Evolutionary conservation across 2,113 vertebrate species (phyloP).

Genomic region (Hemiscyllium ocellatum): DNA sequence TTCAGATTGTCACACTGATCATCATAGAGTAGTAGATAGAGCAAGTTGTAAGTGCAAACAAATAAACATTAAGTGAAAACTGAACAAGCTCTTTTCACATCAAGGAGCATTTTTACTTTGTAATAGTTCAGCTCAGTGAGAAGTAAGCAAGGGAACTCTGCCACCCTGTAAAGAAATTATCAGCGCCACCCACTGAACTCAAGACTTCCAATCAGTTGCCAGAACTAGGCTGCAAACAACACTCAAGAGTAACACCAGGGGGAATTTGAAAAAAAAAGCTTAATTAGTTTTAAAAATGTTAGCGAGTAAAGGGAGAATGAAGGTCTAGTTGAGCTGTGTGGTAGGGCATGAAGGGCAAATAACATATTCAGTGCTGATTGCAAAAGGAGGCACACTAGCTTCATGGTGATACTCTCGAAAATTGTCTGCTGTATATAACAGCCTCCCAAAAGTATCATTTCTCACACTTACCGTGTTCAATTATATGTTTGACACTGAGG

Average conservation of each 20-base stretch:
- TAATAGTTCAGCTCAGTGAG: background rate
- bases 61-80: background rate
- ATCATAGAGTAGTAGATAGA: background rate
- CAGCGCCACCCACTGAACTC: background rate
- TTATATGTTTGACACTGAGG: too few species aligned
- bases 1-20: background rate
- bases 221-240: background rate
- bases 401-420: background rate
- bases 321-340: background rate
- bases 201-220: background rate
- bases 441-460: too few species aligned
- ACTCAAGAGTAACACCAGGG: background rate
- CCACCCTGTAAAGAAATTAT: background rate
- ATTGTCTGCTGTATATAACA: too few species aligned
- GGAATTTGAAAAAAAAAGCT: background rate
- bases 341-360: background rate
- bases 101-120: background rate
- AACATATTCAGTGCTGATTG: background rate
- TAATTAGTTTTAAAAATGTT: background rate
- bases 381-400: background rate
- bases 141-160: background rate
- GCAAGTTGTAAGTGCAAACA: background rate
- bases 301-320: background rate
- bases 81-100: background rate
- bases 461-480: too few species aligned